phyloP scores from a whole-genome alignment of 2,888 invertebrate genomes.

The Reticulitermes lucifugus region DNA sequence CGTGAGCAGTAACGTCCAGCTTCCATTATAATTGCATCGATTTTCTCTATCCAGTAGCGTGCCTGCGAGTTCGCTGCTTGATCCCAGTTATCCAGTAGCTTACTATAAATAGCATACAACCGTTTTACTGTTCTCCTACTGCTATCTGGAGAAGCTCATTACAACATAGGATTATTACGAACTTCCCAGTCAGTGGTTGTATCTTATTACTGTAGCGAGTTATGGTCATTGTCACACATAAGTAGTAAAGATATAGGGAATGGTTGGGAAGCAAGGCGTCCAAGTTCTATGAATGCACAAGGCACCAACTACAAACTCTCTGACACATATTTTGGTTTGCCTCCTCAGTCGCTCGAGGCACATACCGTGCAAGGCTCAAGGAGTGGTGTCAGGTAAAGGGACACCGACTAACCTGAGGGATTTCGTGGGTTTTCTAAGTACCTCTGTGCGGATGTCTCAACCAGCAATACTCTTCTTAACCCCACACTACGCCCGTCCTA shows the following conservation, averaged over 20 bases:
- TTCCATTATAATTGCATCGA: background rate
- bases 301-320: too few relatives aligned
- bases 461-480: too few relatives aligned
- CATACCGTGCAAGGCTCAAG: too few relatives aligned
- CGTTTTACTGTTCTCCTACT: background rate
- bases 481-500: too few relatives aligned
- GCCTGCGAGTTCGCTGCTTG: too few relatives aligned
- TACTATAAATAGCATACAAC: background rate
- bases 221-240: background rate
- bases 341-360: too few relatives aligned
- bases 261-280: background rate
- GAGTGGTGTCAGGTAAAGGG: too few relatives aligned
- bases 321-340: too few relatives aligned
- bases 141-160: background rate
- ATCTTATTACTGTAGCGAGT: background rate
- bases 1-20: background rate
- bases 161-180: background rate
- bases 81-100: background rate
- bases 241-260: background rate
- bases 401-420: too few relatives aligned
- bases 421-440: too few relatives aligned
- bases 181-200: background rate
- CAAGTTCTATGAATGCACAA: too few relatives aligned
- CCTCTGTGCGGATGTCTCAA: too few relatives aligned
- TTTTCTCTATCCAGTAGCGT: background rate